Base-by-base conservation (phyloP, 2,113 vertebrate genomes). In the Malurus cyaneus region DNA sequence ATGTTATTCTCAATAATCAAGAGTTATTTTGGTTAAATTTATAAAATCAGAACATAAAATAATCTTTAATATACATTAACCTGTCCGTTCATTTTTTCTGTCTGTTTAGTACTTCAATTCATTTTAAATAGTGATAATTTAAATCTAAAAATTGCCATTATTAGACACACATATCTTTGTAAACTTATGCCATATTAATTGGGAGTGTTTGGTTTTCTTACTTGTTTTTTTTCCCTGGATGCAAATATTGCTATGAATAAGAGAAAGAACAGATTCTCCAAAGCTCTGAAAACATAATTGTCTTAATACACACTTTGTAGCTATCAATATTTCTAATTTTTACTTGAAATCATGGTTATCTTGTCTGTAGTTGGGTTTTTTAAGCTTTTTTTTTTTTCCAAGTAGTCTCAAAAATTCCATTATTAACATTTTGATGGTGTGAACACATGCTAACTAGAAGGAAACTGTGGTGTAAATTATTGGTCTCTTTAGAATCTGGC, bases 151-250 rank as follows among this genome's bases (percentile, higher is more conserved):
- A 20, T 7, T 56, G 14, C 15, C 2, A 49, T 85, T 67, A 34
- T 60, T 80, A 42, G 8, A 53, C 23, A 32, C 28, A 32, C 3
- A 15, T n/a, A 31, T 28, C 23, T 73, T 59, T 39, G 6, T 49
- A 50, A 78, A 66, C 4, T 57, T 66, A 49, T 24, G 6, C 4
- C 34, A 23, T 62, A n/a, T 36, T 57, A 80, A 21, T 19, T 18
- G 7, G 4, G 4, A 32, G 5, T 18, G 3, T 12, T 67, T 86
- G n/a, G 2, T 1, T 0, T 2, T 15, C 26, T 79, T 34, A 26
- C 3, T 56, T 69, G 14, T 1, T 5, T 64, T 67, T 86, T 52
- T 36, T 31, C 32, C 4, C 50, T 61, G 8, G 21, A 28, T 42
- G 14, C 79, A 85, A 46, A 26, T 41, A 26, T 59, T 81, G 8